A percentile compares a stretch with the other conserved stretches of the same genome.
These are phyloP conservation scores for Phocides pigmalion DNA, from an alignment of 1,140 invertebrate genomes.

Conservation along the genomic window DNA sequence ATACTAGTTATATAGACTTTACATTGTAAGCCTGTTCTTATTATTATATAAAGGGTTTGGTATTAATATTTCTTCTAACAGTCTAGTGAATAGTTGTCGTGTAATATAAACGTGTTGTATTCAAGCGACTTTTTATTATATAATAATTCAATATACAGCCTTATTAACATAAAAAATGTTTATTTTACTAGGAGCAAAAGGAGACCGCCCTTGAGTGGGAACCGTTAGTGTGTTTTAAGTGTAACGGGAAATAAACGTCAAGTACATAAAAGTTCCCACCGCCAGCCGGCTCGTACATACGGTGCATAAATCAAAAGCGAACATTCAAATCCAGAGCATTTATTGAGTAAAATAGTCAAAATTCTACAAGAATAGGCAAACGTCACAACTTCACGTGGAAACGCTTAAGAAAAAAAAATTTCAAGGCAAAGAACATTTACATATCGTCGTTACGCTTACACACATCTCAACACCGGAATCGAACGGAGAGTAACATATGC, in stretches of 20 bases:
- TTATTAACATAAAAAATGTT: slow-evolving; percentile 63
- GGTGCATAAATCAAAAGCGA: slow-evolving; percentile 65
- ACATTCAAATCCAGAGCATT: slow-evolving; percentile 75
- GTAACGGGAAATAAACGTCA: slow-evolving; percentile 28
- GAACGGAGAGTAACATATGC: slow-evolving; percentile 27
- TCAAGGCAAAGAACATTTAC: slow-evolving; percentile 76
- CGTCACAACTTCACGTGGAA: slow-evolving; percentile 80
- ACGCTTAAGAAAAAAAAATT: slow-evolving; percentile 70
- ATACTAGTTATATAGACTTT: slow-evolving; percentile 70
- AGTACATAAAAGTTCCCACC: slow-evolving; percentile 22
- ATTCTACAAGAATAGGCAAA: slow-evolving; percentile 82
- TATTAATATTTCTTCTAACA: slow-evolving; percentile 53
- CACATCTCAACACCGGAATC: slow-evolving; percentile 58
- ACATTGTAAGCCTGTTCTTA: slow-evolving; percentile 61
- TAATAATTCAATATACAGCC: slow-evolving; percentile 73
- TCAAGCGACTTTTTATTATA: slow-evolving; percentile 69
- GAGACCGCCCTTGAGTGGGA: slow-evolving; percentile 27
- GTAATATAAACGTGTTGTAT: slow-evolving; percentile 71
- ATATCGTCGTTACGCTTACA: slow-evolving; percentile 60
- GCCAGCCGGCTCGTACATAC: slow-evolving; percentile 34
- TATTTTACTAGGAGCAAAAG: slow-evolving; percentile 41
- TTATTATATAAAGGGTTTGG: slow-evolving; percentile 50
- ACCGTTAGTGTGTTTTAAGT: slow-evolving; percentile 25
- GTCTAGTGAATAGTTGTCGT: slow-evolving; percentile 57
- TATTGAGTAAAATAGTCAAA: slow-evolving; percentile 82